Percentiles rank a stretch among this genome's conserved stretches.
These are phyloP conservation scores for Lophius piscatorius DNA, from an alignment of 2,113 vertebrate genomes.

Conservation along the genomic window DNA sequence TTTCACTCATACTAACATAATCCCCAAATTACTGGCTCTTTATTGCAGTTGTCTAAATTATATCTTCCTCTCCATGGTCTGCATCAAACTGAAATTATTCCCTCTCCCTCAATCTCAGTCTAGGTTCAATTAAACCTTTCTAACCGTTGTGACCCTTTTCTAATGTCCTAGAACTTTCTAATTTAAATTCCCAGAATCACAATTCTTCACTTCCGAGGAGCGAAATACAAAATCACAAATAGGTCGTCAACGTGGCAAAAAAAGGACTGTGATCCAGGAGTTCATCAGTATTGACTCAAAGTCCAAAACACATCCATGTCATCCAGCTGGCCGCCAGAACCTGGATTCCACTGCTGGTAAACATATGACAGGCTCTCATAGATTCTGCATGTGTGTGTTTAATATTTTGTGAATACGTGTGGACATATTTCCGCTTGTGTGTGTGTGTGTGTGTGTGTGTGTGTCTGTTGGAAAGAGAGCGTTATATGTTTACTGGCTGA, in stretches of 20 bases:
- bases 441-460: neutral
- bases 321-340: conserved; percentile 50
- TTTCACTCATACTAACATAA: too few relatives aligned
- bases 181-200: neutral
- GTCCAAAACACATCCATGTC: conserved; percentile 66
- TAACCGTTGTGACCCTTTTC: neutral
- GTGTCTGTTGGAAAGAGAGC: conserved; percentile 14
- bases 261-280: conserved; percentile 30
- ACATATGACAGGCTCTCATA: conserved; percentile 51
- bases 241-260: conserved; percentile 8
- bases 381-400: conserved; percentile 16
- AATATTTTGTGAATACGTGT: conserved; percentile 20
- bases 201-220: too few relatives aligned
- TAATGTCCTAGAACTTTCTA: neutral
- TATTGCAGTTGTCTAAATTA: neutral
- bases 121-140: neutral
- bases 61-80: neutral
- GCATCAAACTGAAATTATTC: neutral
- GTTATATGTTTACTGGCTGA: conserved; percentile 31
- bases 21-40: neutral
- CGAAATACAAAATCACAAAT: too few relatives aligned
- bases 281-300: conserved; percentile 61
- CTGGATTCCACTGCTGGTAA: conserved; percentile 55
- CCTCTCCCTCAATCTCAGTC: neutral
- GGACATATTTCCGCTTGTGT: conserved; percentile 19